phyloP scores from a whole-genome alignment of 2,113 vertebrate species.

The Fulmarus glacialis region DNA sequence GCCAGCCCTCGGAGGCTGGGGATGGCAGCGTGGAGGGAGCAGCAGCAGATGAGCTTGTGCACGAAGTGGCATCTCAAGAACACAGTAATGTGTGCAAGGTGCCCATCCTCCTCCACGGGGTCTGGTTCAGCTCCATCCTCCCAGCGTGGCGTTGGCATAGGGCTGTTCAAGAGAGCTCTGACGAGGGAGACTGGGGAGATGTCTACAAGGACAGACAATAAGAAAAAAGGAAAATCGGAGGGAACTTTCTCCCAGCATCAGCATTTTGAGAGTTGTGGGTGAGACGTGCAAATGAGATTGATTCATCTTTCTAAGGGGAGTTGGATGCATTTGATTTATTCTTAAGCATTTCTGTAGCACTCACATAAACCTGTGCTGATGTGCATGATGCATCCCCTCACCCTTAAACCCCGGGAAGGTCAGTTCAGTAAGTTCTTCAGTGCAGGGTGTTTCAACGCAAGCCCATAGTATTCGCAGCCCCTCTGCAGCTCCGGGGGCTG shows the following conservation, averaged over 20 bases:
- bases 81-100: rapidly evolving
- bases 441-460: background rate
- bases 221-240: background rate
- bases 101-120: background rate
- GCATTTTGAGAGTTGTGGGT: background rate
- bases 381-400: background rate
- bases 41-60: background rate
- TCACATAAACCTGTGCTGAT: background rate
- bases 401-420: background rate
- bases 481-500: background rate
- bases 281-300: background rate
- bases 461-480: background rate
- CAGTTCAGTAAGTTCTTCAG: background rate
- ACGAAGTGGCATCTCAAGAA: rapidly evolving
- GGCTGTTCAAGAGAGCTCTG: background rate
- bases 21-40: background rate
- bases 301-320: background rate
- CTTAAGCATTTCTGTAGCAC: background rate
- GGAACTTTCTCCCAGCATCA: background rate
- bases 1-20: rapidly evolving
- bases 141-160: rapidly evolving
- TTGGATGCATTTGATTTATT: background rate
- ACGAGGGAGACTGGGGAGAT: rapidly evolving
- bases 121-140: background rate
- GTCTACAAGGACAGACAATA: background rate